Evolutionary conservation across 64 coral and sea anemone genomes (phyloP).

Genomic region (Montipora foliosa): DNA sequence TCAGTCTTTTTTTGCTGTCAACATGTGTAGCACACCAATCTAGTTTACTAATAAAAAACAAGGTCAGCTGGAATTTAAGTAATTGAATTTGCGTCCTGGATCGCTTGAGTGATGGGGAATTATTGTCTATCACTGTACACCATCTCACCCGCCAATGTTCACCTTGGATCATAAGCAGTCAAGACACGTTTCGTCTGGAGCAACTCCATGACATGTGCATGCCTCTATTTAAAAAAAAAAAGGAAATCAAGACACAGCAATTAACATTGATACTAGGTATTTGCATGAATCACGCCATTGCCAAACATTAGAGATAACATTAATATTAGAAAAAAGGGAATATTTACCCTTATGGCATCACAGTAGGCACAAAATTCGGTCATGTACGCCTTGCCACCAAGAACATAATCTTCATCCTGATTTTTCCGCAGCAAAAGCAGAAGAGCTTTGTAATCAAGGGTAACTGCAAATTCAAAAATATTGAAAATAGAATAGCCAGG

Average conservation of each 20-base stretch:
- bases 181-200: too few relatives aligned
- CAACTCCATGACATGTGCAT: too few relatives aligned
- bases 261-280: too few relatives aligned
- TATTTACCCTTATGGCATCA: conserved; percentile 48
- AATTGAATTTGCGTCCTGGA: too few relatives aligned
- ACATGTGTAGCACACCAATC: too few relatives aligned
- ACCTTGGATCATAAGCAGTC: not conserved
- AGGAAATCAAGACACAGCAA: too few relatives aligned
- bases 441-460: conserved; percentile 40
- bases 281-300: too few relatives aligned
- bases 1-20: too few relatives aligned
- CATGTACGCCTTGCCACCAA: not conserved
- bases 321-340: not conserved
- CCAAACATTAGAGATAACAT: too few relatives aligned
- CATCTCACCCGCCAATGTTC: not conserved
- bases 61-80: too few relatives aligned
- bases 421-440: conserved; percentile 26
- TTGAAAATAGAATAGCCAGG: not conserved
- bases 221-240: not conserved
- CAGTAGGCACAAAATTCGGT: conserved; percentile 30
- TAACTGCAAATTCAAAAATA: conserved; percentile 2
- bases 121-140: too few relatives aligned
- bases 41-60: too few relatives aligned
- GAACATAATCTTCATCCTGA: conserved; percentile 17
- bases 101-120: not conserved